These are phyloP conservation scores for Lycaon pictus DNA, from an alignment of 2,113 vertebrate genomes.

Conservation along the genomic window DNA sequence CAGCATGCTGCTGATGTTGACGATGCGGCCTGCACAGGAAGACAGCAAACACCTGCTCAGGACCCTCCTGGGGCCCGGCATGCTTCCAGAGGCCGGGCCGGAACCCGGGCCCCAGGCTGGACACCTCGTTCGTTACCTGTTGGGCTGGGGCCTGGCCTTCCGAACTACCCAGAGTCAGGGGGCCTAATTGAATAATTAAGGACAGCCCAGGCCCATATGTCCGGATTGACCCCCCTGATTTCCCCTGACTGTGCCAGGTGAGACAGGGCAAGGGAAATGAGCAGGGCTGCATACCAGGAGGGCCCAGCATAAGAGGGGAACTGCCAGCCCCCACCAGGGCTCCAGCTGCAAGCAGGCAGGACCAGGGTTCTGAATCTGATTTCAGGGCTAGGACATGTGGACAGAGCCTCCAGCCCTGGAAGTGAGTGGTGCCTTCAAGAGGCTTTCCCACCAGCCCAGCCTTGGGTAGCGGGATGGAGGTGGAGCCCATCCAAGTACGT, in stretches of 20 bases:
- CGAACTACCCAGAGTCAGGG: neutral
- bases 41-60: neutral
- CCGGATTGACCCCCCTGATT: neutral
- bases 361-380: neutral
- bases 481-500: neutral
- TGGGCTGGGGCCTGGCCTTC: neutral
- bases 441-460: neutral
- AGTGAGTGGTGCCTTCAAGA: neutral
- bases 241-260: neutral
- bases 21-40: constrained; percentile 83
- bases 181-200: neutral
- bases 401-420: neutral
- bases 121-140: neutral
- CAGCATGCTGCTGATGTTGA: constrained; percentile 92
- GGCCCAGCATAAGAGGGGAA: neutral
- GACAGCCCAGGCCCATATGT: neutral
- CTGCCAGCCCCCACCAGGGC: neutral
- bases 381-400: neutral
- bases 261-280: neutral
- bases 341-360: neutral
- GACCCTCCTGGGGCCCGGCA: neutral
- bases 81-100: neutral
- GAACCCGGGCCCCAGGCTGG: neutral
- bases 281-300: neutral
- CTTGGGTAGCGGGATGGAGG: accelerated